Base-by-base conservation (phyloP, 2,888 invertebrate species). In the Melanchra persicariae region DNA sequence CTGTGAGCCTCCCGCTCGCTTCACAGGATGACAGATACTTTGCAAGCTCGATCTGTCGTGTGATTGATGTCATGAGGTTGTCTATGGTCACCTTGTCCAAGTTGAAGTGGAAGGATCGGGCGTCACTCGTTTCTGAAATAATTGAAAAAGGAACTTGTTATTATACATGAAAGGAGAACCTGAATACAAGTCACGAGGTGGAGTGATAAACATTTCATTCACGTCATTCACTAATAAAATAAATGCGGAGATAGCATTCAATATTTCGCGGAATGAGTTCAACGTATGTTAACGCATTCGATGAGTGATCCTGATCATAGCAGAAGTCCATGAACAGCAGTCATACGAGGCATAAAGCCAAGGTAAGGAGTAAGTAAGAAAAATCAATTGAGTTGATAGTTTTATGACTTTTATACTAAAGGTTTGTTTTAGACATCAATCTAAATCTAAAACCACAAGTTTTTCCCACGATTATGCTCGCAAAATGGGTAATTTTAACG, bases 21-120 rank as follows among this genome's bases (percentile, higher is more conserved):
- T 98, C 98, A 77, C 97, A 97, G 5, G 95, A 95, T 0, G 97
- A 96, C 26, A 98, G 91, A 90, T 97, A 98, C 84, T 98, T 97
- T 0, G 97, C 97, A 0, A 98, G 96, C 85, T 99, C 98, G 84
- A 97, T 97, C 91, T 99, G 99, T n/a, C 97, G 95, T 8, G 97
- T 96, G 79, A 99, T 97, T 0, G 98, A 98, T 69, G 97, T 97
- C 82, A 98, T 97, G 81, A 98, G 97, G 81, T 97, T 97, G 90
- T 97, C 97, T 80, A 98, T 97, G n/a, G 97, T 97, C 77, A 96
- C 95, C 34, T 97, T 96, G 90, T 97, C 97, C 88, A 98, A 95
- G 91, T 97, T 97, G 96, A 98, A 97, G 10, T 97, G 96, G 55
- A 98, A 94, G 1, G 97, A 96, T 79, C 96, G 96, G 26, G 96